Conservation (phyloP, 2,797 vertebrate genomes). For the Kryptopterus vitreolus region DNA sequence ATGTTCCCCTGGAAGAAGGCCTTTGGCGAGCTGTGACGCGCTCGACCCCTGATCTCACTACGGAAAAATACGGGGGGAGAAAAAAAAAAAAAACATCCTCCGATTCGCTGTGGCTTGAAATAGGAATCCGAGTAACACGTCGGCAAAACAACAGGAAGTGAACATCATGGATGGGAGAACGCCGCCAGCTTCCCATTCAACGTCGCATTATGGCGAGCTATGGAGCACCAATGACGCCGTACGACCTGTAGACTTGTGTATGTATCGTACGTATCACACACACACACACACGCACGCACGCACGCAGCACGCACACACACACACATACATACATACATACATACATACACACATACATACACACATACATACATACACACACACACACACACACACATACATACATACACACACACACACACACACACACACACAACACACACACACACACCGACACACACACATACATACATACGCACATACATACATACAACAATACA, state of each 20-base stretch:
- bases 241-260: neutral
- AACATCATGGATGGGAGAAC: too few species aligned
- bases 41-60: neutral
- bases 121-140: slow-evolving; percentile 13
- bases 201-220: neutral
- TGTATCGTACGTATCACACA: too few species aligned
- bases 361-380: too few species aligned
- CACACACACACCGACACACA: too few species aligned
- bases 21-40: slow-evolving; percentile 10
- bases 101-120: slow-evolving; percentile 39
- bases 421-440: too few species aligned
- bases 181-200: neutral
- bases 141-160: slow-evolving; percentile 36
- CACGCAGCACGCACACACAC: too few species aligned
- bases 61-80: neutral
- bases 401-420: too few species aligned
- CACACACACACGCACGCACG: too few species aligned
- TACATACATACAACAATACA: too few species aligned
- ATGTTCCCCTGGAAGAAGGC: slow-evolving; percentile 38
- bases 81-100: slow-evolving; percentile 33
- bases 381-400: neutral
- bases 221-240: neutral
- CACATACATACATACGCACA: too few species aligned
- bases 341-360: too few species aligned
- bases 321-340: too few species aligned